Conservation (phyloP, 2,113 vertebrate genomes). For the Pangasianodon hypophthalmus region DNA sequence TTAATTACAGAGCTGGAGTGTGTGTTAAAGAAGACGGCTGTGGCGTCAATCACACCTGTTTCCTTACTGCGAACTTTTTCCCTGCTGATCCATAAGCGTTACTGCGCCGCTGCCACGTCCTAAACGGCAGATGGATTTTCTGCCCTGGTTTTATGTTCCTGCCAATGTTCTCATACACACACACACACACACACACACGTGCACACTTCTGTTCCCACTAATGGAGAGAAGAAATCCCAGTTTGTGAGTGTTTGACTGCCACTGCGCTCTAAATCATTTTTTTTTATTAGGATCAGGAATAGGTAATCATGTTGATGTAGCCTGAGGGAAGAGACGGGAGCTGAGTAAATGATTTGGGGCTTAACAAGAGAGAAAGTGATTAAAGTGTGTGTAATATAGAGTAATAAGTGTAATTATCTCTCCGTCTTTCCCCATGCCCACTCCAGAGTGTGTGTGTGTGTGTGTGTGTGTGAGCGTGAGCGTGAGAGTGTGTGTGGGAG, state of each 20-base stretch:
- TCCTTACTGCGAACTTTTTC: slow-evolving; percentile 33
- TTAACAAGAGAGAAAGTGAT: slow-evolving; percentile 51
- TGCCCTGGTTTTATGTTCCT: slow-evolving; percentile 41
- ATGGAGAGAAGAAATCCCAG: slow-evolving; percentile 43
- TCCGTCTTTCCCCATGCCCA: slow-evolving; percentile 53
- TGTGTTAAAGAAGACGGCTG: neutral
- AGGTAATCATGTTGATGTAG: slow-evolving; percentile 58
- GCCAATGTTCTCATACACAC: slow-evolving; percentile 21
- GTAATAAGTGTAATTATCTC: slow-evolving; percentile 66
- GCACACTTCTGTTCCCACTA: slow-evolving; percentile 19
- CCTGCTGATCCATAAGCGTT: slow-evolving; percentile 40
- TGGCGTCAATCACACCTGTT: slow-evolving; percentile 36
- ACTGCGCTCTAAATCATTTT: slow-evolving; percentile 44
- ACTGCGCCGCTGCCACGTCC: slow-evolving; percentile 22
- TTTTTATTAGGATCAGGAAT: slow-evolving; percentile 52
- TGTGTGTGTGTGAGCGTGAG: slow-evolving; percentile 13
- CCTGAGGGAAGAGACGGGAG: slow-evolving; percentile 34
- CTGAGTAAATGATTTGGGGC: slow-evolving; percentile 50
- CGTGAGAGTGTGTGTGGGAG: neutral
- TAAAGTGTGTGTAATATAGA: slow-evolving; percentile 46
- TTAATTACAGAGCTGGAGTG: neutral
- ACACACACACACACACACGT: neutral
- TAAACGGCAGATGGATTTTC: slow-evolving; percentile 49
- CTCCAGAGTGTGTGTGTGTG: slow-evolving; percentile 32
- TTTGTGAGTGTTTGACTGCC: slow-evolving; percentile 36